These are phyloP conservation scores for Nemapogon koenigi DNA, from an alignment of 2,888 invertebrate species.

Conservation along the genomic window DNA sequence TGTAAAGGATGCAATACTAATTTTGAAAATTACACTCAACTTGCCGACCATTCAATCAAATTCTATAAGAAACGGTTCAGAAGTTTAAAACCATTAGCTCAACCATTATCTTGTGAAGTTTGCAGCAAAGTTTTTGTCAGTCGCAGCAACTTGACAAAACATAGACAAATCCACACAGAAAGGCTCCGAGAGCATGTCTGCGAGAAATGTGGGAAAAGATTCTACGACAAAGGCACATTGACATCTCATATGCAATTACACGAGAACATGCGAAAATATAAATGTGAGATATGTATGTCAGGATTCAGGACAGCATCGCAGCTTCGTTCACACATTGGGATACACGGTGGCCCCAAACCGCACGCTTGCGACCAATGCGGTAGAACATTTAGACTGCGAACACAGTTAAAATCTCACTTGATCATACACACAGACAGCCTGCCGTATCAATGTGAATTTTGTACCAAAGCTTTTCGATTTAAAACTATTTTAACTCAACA, in stretches of 20 bases:
- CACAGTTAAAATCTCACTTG: conserved; percentile 65
- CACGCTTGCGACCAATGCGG: conserved; percentile 35
- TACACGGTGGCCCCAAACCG: conserved; percentile 30
- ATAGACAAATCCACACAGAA: conserved; percentile 64
- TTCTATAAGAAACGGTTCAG: conserved; percentile 29
- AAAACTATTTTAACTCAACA: conserved; percentile 74
- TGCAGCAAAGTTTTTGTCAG: conserved; percentile 36
- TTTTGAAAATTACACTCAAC: conserved; percentile 26
- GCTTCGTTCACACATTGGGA: conserved; percentile 28
- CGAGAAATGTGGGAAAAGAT: conserved; percentile 40
- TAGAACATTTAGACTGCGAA: conserved; percentile 26
- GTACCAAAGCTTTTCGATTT: conserved; percentile 73
- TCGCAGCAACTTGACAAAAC: conserved; percentile 36
- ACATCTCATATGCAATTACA: conserved; percentile 30
- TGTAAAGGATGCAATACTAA: conserved; percentile 36
- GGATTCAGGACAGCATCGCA: conserved; percentile 29
- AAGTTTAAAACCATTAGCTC: conserved; percentile 19
- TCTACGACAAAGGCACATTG: conserved; percentile 29
- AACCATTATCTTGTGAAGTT: conserved; percentile 26
- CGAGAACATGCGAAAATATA: conserved; percentile 30
- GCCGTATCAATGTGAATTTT: conserved; percentile 73
- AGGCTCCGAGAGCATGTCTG: conserved; percentile 36
- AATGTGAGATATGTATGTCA: conserved; percentile 40
- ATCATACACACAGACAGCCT: conserved; percentile 75
- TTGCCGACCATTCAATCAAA: conserved; percentile 25